Evolutionary conservation across 2,797 vertebrate species (phyloP), one percentile per base, ranked within the genome.

Genomic region (Staurois parvus): DNA sequence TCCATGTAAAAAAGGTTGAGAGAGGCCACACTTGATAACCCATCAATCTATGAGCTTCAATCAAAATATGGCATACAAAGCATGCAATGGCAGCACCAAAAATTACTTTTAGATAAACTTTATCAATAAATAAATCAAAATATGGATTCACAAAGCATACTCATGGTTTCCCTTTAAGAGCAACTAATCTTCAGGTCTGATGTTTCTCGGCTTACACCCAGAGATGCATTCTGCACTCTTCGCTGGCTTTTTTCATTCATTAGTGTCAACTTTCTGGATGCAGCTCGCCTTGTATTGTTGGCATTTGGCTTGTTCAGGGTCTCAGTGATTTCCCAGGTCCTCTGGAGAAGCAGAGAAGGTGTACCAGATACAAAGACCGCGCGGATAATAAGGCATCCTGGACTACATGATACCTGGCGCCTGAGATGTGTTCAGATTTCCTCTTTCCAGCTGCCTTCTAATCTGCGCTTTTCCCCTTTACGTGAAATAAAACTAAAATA

Each of bases 261-360:
- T 84, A 84, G 56, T 72, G 83, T 78, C 67, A 79, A 34, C 75
- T 66, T 78, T 64, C n/a, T 12, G 67, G 75, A 78, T 79, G 12
- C 48, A 26, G 34, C 45, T 76, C 72, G 8, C 32, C 62, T 84
- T 84, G 62, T 72, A 78, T 84, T 21, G 9, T 52, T 73, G 34
- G 67, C 19, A 66, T 79, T 78, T 79, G 83, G 76, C 76, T 32
- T 64, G 12, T 40, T 84, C 68, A 34, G 68, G 48, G 64, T 76
- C 29, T 78, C 76, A 0, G 83, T 52, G 68, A 78, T 84, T 84
- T 75, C 83, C 52, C 17, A 84, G 83, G 83, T 78, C 34, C 48
- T 74, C 34, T 13, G 26, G 76, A 10, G 56, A 73, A 84, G 68
- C 75, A 24, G 68, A 10, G 67, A 62, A 79, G 52, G 83, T 79